Conservation (phyloP, 2,113 vertebrate species). For the Erpornis zantholeuca region DNA sequence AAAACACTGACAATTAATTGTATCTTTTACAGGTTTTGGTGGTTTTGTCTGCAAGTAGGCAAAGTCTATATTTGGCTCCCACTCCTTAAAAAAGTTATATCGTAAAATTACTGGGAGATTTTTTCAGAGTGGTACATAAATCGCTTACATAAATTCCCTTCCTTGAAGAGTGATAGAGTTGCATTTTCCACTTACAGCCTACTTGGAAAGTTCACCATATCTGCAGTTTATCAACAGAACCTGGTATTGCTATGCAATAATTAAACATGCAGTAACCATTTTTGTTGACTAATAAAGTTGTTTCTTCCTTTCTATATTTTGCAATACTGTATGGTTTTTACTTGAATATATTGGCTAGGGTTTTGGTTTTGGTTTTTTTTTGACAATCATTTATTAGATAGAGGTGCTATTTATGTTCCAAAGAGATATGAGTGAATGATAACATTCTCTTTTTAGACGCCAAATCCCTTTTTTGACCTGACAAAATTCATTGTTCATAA, state of each 20-base stretch:
- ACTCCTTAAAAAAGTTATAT: neutral
- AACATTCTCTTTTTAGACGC: slow-evolving; percentile 40
- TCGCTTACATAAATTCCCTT: neutral
- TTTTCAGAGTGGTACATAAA: neutral
- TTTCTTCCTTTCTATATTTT: slow-evolving; percentile 58
- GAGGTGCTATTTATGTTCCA: slow-evolving; percentile 75
- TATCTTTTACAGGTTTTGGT: neutral
- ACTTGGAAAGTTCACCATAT: neutral
- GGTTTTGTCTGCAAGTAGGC: neutral
- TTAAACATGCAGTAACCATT: slow-evolving; percentile 37
- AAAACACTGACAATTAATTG: neutral
- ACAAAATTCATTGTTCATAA: slow-evolving; percentile 38
- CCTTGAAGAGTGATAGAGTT: neutral
- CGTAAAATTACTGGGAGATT: neutral
- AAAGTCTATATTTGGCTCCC: neutral
- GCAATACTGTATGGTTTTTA: slow-evolving; percentile 49
- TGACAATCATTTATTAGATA: slow-evolving; percentile 64
- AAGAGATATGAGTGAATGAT: slow-evolving; percentile 50
- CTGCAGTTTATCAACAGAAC: slow-evolving; percentile 17
- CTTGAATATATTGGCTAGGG: slow-evolving; percentile 49
- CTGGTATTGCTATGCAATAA: slow-evolving; percentile 72
- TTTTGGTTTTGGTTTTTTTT: neutral
- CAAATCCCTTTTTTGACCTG: slow-evolving; percentile 41
- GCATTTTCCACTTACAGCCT: neutral
- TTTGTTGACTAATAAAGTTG: slow-evolving; percentile 6